A percentile compares a stretch with the other conserved stretches of the same genome.
phyloP scores from a whole-genome alignment of 64 coral and sea anemone genomes.

The Montipora sp. region DNA sequence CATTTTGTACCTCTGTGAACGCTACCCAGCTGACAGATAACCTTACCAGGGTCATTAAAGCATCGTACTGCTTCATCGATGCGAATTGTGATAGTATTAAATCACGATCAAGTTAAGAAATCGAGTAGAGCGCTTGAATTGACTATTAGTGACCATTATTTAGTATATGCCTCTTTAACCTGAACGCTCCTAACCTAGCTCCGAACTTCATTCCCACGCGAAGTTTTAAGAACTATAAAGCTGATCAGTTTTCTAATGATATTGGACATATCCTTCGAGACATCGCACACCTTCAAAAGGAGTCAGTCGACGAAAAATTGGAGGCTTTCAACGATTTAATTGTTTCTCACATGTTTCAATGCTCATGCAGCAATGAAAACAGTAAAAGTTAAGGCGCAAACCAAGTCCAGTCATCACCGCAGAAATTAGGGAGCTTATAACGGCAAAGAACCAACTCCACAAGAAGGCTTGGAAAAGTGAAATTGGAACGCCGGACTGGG shows the following conservation, averaged over 20 bases:
- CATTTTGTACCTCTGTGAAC: conserved; percentile 40
- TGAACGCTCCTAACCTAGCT: too few species aligned
- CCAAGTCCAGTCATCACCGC: too few species aligned
- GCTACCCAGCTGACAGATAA: conserved; percentile 59
- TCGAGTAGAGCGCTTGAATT: too few species aligned
- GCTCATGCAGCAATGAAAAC: too few species aligned
- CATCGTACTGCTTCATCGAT: conserved; percentile 42
- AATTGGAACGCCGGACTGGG: too few species aligned
- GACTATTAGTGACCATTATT: too few species aligned
- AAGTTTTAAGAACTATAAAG: conserved; percentile 33
- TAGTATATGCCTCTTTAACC: too few species aligned
- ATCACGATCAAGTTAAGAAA: too few species aligned
- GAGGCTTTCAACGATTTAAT: conserved; percentile 49
- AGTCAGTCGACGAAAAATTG: conserved; percentile 44
- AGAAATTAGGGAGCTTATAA: too few species aligned
- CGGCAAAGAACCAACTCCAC: too few species aligned
- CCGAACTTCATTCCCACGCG: neutral
- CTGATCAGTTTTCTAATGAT: conserved; percentile 33
- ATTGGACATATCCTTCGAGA: conserved; percentile 38
- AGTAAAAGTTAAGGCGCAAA: too few species aligned
- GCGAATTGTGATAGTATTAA: conserved; percentile 21
- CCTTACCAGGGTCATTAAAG: conserved; percentile 35
- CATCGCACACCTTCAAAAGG: neutral
- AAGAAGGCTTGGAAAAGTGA: too few species aligned
- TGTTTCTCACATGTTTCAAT: conserved; percentile 26